Evolutionary conservation across 2,797 vertebrate genomes (phyloP), one percentile per base, ranked within the genome.

Genomic region (Rhadinocentrus ornatus): DNA sequence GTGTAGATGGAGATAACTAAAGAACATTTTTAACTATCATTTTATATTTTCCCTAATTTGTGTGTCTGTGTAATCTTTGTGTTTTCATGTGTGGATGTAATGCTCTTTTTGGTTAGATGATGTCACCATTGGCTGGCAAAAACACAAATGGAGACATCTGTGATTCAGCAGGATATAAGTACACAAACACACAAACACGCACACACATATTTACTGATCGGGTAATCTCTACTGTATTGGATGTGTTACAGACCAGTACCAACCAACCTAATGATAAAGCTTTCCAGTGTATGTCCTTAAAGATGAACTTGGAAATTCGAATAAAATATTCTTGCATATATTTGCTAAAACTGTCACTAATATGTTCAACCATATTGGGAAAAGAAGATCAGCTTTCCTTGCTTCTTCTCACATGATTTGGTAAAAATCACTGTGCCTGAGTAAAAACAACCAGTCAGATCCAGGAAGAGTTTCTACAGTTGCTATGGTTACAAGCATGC

Each of bases 91-190:
- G 9, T 59, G 48, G 31, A n/a, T 57, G 62, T 39, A 3, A 57
- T 48, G 66, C 54, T 16, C 55, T 2, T 63, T 66, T 50, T 55
- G 0, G 8, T 48, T 27, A 56, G 35, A 35, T 65, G 66, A 71
- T 62, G 60, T 52, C 77, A 71, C 7, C 27, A 22, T 41, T 26
- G 34, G 59, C 29, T 81, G 78, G 84, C 73, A 66, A 64, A 74
- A 16, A 69, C 35, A 76, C 63, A 67, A 74, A 67, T 11, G 44
- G 48, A 73, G 76, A 70, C 83, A 80, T 85, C 83, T 86, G 86
- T 66, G 68, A 62, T 66, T 24, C 81, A 84, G 81, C 81, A 78
- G 57, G 83, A 71, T 13, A 18, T 5, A n/a, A 18, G 29, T 24
- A 52, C 29, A 66, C 57, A 60, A 18, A 41, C 24, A 50, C 48